A percentile compares a stretch with the other conserved stretches of the same genome.
phyloP scores from a whole-genome alignment of 2,113 vertebrate genomes.

The Balaenoptera acutorostrata region DNA sequence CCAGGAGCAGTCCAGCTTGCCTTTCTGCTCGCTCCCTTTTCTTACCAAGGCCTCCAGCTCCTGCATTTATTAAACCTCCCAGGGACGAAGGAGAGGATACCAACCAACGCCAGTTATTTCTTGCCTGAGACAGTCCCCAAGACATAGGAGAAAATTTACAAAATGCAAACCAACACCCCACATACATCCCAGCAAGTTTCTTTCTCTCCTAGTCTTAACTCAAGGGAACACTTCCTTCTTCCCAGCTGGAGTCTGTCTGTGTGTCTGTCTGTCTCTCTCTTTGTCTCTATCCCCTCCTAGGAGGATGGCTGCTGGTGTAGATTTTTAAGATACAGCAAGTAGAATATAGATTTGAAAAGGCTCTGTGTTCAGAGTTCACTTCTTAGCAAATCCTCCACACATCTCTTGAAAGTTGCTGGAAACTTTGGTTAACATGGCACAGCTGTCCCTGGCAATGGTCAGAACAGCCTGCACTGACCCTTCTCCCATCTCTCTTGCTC shows the following conservation, averaged over 20 bases:
- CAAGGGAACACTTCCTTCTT: neutral
- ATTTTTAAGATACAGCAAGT: neutral
- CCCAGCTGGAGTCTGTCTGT: neutral
- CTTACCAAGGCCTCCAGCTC: neutral
- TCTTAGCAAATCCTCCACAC: neutral
- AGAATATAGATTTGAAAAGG: neutral
- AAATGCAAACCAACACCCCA: neutral
- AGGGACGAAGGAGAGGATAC: neutral
- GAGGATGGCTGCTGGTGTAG: neutral
- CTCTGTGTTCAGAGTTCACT: neutral
- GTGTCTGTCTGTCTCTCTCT: neutral
- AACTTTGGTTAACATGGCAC: neutral
- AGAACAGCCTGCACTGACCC: neutral
- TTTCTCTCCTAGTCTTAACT: neutral
- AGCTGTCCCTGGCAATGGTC: neutral
- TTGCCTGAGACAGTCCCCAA: neutral
- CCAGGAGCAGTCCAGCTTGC: neutral
- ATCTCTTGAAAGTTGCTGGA: constrained; percentile 43
- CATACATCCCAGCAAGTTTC: neutral
- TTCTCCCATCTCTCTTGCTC: neutral
- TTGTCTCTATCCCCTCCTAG: neutral
- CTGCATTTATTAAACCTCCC: neutral
- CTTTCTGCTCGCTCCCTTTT: neutral
- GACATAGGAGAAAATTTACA: neutral
- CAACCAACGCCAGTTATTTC: neutral